These are phyloP conservation scores for Porites lobata DNA, from an alignment of 92 coral and sea anemone species.

Conservation along the genomic window DNA sequence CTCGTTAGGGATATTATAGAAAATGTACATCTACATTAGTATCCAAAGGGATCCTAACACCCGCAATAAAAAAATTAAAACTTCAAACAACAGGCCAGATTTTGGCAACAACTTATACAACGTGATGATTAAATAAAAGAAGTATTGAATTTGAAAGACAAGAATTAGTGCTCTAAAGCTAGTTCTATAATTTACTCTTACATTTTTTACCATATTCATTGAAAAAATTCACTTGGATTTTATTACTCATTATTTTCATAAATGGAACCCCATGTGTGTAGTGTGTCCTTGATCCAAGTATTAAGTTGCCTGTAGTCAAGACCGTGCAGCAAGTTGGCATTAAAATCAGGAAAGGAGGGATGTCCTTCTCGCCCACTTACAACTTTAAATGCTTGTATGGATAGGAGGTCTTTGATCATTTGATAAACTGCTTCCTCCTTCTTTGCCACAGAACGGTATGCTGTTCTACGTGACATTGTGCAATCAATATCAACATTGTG, in stretches of 20 bases:
- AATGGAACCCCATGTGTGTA: slow-evolving; percentile 46
- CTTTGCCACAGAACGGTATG: slow-evolving; percentile 28
- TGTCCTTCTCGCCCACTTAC: slow-evolving; percentile 64
- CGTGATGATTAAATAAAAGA: too few relatives aligned
- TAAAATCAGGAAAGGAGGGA: slow-evolving; percentile 63
- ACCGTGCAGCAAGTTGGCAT: slow-evolving; percentile 35
- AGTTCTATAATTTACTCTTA: too few relatives aligned
- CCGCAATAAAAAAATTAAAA: too few relatives aligned
- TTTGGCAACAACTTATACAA: too few relatives aligned
- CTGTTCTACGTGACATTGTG: slow-evolving; percentile 11
- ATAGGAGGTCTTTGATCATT: slow-evolving; percentile 29
- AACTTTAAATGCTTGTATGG: slow-evolving; percentile 11
- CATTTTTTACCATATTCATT: too few relatives aligned
- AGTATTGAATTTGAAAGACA: too few relatives aligned
- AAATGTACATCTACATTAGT: too few relatives aligned
- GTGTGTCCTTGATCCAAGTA: slow-evolving; percentile 65
- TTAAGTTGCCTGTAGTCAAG: slow-evolving; percentile 71
- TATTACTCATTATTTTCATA: slow-evolving; percentile 2
- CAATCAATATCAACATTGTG: slow-evolving; percentile 62
- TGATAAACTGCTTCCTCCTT: slow-evolving; percentile 49
- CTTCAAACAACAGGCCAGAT: too few relatives aligned
- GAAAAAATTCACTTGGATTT: too few relatives aligned
- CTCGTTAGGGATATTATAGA: too few relatives aligned
- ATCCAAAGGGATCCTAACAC: too few relatives aligned
- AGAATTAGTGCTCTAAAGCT: too few relatives aligned